Evolutionary conservation across 2,113 vertebrate genomes (phyloP).

Genomic region (Shinisaurus crocodilurus): DNA sequence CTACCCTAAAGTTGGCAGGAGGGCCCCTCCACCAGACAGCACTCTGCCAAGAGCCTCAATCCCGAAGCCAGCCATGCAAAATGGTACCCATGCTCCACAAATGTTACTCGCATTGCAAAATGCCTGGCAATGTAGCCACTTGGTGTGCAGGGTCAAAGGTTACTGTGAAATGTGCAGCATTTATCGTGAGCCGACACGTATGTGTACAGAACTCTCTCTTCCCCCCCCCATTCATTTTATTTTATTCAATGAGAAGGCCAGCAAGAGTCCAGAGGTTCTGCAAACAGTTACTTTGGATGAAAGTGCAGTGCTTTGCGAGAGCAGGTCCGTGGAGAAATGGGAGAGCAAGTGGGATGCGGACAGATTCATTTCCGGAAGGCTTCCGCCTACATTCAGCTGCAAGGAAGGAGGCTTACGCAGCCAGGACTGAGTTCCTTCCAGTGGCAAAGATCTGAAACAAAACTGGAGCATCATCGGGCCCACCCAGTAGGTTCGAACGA

Average conservation of each 20-base stretch:
- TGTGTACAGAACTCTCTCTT: no score
- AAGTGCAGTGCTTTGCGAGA: background rate
- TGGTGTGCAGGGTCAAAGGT: no score
- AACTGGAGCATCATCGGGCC: background rate
- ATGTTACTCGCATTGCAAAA: no score
- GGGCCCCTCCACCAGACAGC: no score
- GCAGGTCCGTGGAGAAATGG: background rate
- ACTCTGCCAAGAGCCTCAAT: no score
- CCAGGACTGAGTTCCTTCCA: background rate
- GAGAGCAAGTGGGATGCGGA: background rate
- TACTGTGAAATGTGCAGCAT: no score
- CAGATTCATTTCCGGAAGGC: background rate
- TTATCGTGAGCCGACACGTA: background rate
- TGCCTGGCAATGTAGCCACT: no score
- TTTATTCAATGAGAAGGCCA: background rate
- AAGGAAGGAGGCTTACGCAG: background rate
- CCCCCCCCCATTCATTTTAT: background rate
- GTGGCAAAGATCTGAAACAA: background rate
- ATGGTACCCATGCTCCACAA: no score
- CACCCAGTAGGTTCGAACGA: background rate
- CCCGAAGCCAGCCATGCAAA: no score
- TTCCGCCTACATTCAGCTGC: background rate
- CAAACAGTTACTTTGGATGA: constrained; percentile 22
- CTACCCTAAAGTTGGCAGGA: no score
- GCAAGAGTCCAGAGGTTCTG: background rate